Conservation (phyloP, 2,888 invertebrate species). For the Chelonus formosanus region DNA sequence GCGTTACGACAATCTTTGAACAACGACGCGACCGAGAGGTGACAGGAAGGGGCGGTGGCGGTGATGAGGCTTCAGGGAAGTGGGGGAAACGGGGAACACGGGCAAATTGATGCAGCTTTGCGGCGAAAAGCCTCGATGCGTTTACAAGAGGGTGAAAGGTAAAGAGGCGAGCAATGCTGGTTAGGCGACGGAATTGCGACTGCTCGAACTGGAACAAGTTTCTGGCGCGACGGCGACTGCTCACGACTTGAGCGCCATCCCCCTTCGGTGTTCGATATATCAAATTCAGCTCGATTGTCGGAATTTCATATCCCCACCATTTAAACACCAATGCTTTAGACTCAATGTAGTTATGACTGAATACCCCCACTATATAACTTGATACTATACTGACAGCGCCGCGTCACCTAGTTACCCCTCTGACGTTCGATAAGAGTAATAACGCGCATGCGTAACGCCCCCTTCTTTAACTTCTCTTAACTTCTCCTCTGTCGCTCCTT, state of each 20-base stretch:
- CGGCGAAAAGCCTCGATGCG: conserved; percentile 42
- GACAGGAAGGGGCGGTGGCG: conserved; percentile 47
- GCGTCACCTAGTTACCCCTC: conserved; percentile 54
- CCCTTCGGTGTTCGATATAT: conserved; percentile 43
- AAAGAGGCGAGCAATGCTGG: conserved; percentile 61
- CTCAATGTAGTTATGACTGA: conserved; percentile 19
- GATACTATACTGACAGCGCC: conserved; percentile 38
- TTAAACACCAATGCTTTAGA: neutral
- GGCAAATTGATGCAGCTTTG: conserved; percentile 68
- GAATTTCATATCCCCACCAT: conserved; percentile 36
- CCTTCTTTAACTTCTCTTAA: conserved; percentile 47
- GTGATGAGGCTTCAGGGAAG: conserved; percentile 53
- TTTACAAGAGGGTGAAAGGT: conserved; percentile 66
- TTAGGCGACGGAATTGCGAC: conserved; percentile 63
- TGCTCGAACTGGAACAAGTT: conserved; percentile 67
- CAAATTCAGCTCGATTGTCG: conserved; percentile 26
- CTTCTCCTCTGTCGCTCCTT: conserved; percentile 27
- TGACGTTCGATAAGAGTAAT: conserved; percentile 50
- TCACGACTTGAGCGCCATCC: conserved; percentile 65
- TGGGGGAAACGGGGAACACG: conserved; percentile 61
- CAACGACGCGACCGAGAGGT: conserved; percentile 38
- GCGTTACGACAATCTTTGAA: conserved; percentile 44
- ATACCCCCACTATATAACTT: conserved; percentile 40
- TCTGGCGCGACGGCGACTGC: conserved; percentile 73
- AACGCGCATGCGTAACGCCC: conserved; percentile 43